These are phyloP conservation scores for Patella vulgata DNA, from an alignment of 1,140 invertebrate species.

Conservation along the genomic window DNA sequence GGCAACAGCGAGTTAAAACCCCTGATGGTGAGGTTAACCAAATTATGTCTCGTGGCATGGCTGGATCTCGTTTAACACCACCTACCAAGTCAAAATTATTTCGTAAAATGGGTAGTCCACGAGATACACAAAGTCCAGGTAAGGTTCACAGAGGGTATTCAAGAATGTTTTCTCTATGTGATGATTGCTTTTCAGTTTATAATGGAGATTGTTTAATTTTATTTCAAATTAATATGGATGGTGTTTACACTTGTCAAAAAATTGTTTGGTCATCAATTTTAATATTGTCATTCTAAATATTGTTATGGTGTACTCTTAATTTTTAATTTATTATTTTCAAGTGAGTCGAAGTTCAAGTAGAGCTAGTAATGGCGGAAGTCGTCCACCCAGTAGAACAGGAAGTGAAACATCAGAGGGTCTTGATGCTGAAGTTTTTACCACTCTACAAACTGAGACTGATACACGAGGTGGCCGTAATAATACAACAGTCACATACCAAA, in stretches of 20 bases:
- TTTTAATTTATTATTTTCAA: conserved; percentile 30
- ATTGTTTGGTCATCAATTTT: too few species aligned
- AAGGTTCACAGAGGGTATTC: too few species aligned
- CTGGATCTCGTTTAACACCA: too few species aligned
- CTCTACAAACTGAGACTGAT: conserved; percentile 54
- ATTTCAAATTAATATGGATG: too few species aligned
- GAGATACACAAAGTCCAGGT: conserved; percentile 51
- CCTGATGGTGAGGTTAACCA: conserved; percentile 60
- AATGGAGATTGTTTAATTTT: too few species aligned
- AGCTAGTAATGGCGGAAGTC: conserved; percentile 75
- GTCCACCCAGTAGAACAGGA: conserved; percentile 87
- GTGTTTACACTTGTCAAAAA: too few species aligned
- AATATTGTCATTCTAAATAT: too few species aligned
- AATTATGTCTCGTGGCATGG: conserved; percentile 46
- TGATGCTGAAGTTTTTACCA: conserved; percentile 63
- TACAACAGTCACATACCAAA: conserved; percentile 61
- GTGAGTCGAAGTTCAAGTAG: conserved; percentile 58
- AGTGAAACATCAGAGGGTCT: conserved; percentile 84
- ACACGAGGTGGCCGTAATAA: conserved; percentile 54
- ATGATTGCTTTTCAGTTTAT: too few species aligned
- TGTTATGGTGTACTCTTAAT: too few species aligned
- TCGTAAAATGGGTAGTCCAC: conserved; percentile 75
- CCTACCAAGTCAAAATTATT: conserved; percentile 67
- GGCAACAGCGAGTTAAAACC: conserved; percentile 46
- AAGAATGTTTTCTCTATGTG: too few species aligned